Evolutionary conservation across 2,113 vertebrate species (phyloP).

Genomic region (Ptilonorhynchus violaceus): DNA sequence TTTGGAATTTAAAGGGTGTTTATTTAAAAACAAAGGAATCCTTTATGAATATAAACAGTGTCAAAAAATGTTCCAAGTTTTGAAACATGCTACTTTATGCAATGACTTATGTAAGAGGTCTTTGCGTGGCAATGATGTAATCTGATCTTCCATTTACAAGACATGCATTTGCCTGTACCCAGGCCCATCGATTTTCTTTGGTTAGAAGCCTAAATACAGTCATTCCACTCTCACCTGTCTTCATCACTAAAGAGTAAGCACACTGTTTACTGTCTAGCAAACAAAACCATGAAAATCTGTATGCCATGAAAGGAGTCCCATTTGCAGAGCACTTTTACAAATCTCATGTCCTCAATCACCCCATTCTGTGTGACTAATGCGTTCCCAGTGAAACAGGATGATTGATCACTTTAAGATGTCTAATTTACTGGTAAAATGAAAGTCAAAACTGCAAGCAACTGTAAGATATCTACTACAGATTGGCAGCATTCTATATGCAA

Average conservation of each 20-base stretch:
- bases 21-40: background rate
- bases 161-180: conserved; percentile 85
- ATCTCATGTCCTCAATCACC: background rate
- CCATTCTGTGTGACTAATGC: background rate
- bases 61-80: background rate
- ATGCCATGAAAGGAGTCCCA: background rate
- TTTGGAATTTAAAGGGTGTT: background rate
- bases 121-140: conserved; percentile 83
- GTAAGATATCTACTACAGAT: background rate
- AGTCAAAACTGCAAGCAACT: background rate
- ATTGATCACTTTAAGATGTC: background rate
- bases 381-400: background rate
- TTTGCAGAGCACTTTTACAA: background rate
- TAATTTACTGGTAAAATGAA: background rate
- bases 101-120: conserved; percentile 79
- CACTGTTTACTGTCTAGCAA: background rate
- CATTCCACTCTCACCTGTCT: conserved; percentile 86
- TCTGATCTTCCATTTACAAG: conserved; percentile 84
- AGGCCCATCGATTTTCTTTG: conserved; percentile 82
- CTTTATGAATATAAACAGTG: background rate
- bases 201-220: conserved; percentile 84
- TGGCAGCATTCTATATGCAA: background rate
- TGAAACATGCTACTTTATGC: background rate
- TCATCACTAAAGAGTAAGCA: conserved; percentile 78
- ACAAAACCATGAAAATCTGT: background rate